Conservation (phyloP, 2,888 invertebrate genomes). For the Sclerodermus sp. region DNA sequence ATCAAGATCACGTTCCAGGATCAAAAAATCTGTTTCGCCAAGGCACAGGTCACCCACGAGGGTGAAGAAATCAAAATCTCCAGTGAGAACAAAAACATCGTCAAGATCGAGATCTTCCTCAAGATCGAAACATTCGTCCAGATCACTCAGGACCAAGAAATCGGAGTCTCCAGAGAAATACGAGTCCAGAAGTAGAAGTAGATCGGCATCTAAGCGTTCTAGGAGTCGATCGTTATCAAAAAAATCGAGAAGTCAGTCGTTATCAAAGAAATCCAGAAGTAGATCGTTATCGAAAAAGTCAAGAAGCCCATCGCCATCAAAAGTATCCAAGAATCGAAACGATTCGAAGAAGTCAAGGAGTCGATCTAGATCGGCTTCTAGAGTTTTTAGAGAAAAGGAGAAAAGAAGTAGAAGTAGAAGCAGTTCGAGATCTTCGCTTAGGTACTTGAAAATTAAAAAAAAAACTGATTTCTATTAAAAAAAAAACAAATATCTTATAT, state of each 20-base stretch:
- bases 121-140: constrained; percentile 35
- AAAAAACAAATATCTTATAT: background rate
- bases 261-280: constrained; percentile 41
- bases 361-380: constrained; percentile 39
- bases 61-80: constrained; percentile 26
- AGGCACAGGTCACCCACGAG: constrained; percentile 24
- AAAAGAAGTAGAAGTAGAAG: constrained; percentile 45
- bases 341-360: constrained; percentile 35
- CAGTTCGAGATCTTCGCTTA: constrained; percentile 47
- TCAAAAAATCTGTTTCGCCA: constrained; percentile 36
- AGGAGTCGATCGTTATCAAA: constrained; percentile 47
- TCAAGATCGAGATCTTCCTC: constrained; percentile 43
- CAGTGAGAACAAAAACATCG: constrained; percentile 21
- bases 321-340: constrained; percentile 40
- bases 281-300: constrained; percentile 33
- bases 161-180: constrained; percentile 39
- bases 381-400: constrained; percentile 41
- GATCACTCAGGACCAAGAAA: constrained; percentile 25
- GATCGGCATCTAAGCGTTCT: constrained; percentile 35
- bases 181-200: constrained; percentile 47
- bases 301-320: constrained; percentile 35
- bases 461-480: background rate
- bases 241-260: constrained; percentile 12
- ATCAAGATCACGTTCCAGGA: constrained; percentile 29
- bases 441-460: constrained; percentile 27